Base-by-base conservation (phyloP, 2,113 vertebrate genomes). In the Aegotheles bennettii region DNA sequence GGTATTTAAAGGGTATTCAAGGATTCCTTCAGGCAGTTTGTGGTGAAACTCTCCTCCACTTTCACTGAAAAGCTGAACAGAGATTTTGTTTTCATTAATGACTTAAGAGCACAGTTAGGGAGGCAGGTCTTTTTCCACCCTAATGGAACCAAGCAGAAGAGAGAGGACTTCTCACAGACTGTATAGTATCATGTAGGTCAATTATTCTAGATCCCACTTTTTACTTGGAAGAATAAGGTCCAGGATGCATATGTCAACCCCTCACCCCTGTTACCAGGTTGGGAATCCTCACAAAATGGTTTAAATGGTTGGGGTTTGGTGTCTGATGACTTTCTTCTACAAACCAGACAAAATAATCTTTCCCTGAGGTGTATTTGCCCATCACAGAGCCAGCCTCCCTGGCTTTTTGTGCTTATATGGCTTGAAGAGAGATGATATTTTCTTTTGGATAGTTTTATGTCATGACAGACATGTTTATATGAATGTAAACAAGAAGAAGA, bases 401-500 rank as follows among this genome's bases (percentile, higher is more conserved):
- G 26, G 26, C 5, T 78, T 92, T 89, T 90, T 81, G 43, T 93
- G 35, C 86, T 95, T 95, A 90, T 81, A 84, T 87, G 91, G 89
- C 45, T 77, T 92, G 76, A 93, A 73, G 15, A 57, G 43, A 71
- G 73, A 85, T 53, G 2, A 21, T 93, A 53, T 86, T 93, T 92
- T 94, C 50, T 90, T 47, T 93, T 47, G 51, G 11, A 40, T 51
- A 64, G 42, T 77, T 54, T 80, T 89, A 38, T 65, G 38, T 87
- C 73, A n/a, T 77, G 68, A 63, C 17, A 40, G 43, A 64, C 87
- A 67, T 9, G 21, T 94, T 89, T 78, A 36, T 91, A 31, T 56
- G 14, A 89, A 76, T 82, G 82, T 60, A 94, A 95, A 75, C 40
- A 87, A 65, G 79, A 92, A 73, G 14, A 75, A 53, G 35, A 65